These are phyloP conservation scores for Ataeniobius toweri DNA, from an alignment of 2,797 vertebrate species.

Conservation along the genomic window DNA sequence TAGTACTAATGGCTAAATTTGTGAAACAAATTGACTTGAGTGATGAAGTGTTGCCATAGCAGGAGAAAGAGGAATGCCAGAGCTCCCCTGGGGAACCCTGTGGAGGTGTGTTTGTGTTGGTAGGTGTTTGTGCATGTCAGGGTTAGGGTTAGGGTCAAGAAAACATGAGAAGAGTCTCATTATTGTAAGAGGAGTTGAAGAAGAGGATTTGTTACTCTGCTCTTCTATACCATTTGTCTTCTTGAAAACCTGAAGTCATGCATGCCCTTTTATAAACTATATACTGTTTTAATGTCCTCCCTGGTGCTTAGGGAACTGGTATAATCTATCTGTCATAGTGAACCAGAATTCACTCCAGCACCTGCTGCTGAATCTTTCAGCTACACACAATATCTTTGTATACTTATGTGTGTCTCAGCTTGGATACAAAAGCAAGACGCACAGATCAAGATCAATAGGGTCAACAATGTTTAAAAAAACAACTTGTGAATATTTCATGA, in stretches of 20 bases:
- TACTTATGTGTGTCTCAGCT: background rate
- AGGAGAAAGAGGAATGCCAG: slow-evolving; percentile 34
- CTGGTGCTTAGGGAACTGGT: slow-evolving; percentile 27
- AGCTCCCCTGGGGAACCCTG: slow-evolving; percentile 16
- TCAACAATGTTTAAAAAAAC: background rate
- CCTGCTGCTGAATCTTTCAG: slow-evolving; percentile 35
- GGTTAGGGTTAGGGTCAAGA: slow-evolving; percentile 11
- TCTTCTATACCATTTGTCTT: slow-evolving; percentile 33
- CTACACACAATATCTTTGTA: background rate
- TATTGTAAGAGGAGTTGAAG: slow-evolving; percentile 33
- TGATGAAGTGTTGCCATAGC: slow-evolving; percentile 52
- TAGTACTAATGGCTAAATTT: slow-evolving; percentile 3
- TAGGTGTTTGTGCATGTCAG: slow-evolving; percentile 11
- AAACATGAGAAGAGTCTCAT: slow-evolving; percentile 58
- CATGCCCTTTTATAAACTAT: background rate
- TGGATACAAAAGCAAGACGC: background rate
- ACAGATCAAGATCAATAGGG: background rate
- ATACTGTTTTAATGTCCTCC: background rate
- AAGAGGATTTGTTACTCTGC: slow-evolving; percentile 54
- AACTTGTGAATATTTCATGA: background rate
- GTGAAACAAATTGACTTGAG: slow-evolving; percentile 17
- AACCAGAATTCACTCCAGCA: slow-evolving; percentile 40
- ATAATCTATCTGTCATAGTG: slow-evolving; percentile 22
- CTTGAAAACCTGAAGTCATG: slow-evolving; percentile 1
- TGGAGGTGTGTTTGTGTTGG: slow-evolving; percentile 1